Evolutionary conservation across 2,888 invertebrate species (phyloP), one percentile per base, ranked within the genome.

Genomic region (Polyploca ridens): DNA sequence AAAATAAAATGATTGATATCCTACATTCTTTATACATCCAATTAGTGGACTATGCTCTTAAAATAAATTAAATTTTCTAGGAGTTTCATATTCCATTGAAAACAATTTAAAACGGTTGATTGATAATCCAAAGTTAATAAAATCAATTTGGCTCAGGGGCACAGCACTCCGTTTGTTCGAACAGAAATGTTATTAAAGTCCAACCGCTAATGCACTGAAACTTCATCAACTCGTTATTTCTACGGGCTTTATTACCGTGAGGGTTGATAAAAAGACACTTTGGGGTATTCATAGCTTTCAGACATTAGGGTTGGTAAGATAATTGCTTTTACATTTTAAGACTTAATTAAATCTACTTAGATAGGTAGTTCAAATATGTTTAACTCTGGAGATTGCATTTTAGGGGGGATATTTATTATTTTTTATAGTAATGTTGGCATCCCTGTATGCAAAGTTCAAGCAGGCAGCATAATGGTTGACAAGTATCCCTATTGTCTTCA

Each of bases 151-250:
- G 64, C 41, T 41, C 19, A 19, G 19, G 38, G 61, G 54, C 54
- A 19, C 61, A 14, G 16, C 41, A 11, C 61, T 16, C 62, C 60
- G 63, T 64, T 14, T 67, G 58, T 67, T 70, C 60, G 16, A 44
- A 65, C 64, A 63, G 63, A 73, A 64, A 66, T 67, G 73, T 71
- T 76, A 76, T 76, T 77, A 74, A 79, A 78, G 73, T 27, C 77
- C 72, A 8, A 60, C 62, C 68, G 72, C 65, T 80, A 78, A 81
- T 78, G 74, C 75, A 73, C 69, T 72, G 71, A 70, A 70, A 82
- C 72, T 83, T 83, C 67, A 78, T 76, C 79, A 81, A 69, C 74
- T 76, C 65, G 64, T 76, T 84, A 81, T 71, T 76, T 72, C 72
- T 66, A 60, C 64, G 62, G 71, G 65, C 64, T 74, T 71, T 69